Percentiles rank a stretch among this genome's conserved stretches.
Evolutionary conservation across 2,113 vertebrate species (phyloP).

Genomic region (Clarias magur): DNA sequence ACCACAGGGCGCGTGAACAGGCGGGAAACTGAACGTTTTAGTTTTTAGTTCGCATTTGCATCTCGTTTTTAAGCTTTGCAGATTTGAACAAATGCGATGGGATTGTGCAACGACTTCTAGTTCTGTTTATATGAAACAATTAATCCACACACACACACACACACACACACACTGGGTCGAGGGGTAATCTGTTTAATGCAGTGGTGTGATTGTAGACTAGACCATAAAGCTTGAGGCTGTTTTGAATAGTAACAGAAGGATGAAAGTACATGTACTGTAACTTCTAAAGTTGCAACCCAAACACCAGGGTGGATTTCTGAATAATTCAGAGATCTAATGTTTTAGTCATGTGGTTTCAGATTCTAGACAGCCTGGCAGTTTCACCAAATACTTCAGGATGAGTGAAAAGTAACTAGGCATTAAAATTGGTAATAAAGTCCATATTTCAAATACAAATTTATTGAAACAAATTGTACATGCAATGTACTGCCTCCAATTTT

Average conservation of each 20-base stretch:
- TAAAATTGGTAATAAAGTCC: too few relatives aligned
- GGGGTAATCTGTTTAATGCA: not conserved
- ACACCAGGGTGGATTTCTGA: not conserved
- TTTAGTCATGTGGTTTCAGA: constrained; percentile 23
- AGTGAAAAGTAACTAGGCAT: too few relatives aligned
- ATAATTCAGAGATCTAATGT: constrained; percentile 37
- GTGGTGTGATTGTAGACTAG: constrained; percentile 27
- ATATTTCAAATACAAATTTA: too few relatives aligned
- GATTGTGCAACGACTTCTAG: not conserved
- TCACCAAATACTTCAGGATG: not conserved
- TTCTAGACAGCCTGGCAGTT: not conserved
- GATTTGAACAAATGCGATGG: not conserved
- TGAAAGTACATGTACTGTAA: not conserved
- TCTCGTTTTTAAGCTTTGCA: not conserved
- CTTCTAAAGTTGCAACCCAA: constrained; percentile 17
- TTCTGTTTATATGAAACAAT: not conserved
- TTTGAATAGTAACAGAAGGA: constrained; percentile 22
- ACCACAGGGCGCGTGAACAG: not conserved
- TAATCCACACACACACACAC: not conserved
- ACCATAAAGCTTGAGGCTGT: not conserved
- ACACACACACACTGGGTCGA: not conserved
- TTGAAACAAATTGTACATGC: too few relatives aligned
- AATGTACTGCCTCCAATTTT: too few relatives aligned
- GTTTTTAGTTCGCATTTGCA: not conserved
- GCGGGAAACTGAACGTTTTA: not conserved